Conservation (phyloP, 2,113 vertebrate species). For the Todiramphus chloris region DNA sequence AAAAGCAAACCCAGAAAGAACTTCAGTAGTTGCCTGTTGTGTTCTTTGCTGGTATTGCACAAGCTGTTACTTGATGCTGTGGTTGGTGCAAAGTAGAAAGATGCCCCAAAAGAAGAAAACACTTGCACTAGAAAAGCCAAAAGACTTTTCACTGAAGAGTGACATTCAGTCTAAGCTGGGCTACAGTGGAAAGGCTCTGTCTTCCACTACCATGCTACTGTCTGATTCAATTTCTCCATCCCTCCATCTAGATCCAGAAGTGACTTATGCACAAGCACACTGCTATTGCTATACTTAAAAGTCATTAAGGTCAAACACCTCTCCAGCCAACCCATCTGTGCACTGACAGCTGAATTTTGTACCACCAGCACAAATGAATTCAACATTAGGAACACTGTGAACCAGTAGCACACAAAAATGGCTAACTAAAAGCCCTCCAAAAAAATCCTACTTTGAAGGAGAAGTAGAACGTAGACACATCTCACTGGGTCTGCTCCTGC, state of each 20-base stretch:
- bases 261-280: neutral
- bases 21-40: neutral
- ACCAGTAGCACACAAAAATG: neutral
- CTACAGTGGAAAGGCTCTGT: neutral
- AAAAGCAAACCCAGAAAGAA: neutral
- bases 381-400: neutral
- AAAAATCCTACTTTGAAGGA: neutral
- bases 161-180: neutral
- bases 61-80: neutral
- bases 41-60: neutral
- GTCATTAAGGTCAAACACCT: neutral
- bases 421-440: neutral
- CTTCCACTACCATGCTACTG: neutral
- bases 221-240: neutral
- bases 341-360: neutral
- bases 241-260: neutral
- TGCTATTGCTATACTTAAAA: neutral
- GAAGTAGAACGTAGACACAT: neutral
- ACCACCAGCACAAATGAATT: neutral
- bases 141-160: neutral
- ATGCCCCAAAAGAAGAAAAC: neutral
- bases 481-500: neutral
- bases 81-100: neutral
- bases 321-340: neutral
- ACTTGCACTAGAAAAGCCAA: neutral